Percentiles rank a stretch among this genome's conserved stretches.
These are phyloP conservation scores for Polypterus senegalus DNA, from an alignment of 2,113 vertebrate genomes.

Conservation along the genomic window DNA sequence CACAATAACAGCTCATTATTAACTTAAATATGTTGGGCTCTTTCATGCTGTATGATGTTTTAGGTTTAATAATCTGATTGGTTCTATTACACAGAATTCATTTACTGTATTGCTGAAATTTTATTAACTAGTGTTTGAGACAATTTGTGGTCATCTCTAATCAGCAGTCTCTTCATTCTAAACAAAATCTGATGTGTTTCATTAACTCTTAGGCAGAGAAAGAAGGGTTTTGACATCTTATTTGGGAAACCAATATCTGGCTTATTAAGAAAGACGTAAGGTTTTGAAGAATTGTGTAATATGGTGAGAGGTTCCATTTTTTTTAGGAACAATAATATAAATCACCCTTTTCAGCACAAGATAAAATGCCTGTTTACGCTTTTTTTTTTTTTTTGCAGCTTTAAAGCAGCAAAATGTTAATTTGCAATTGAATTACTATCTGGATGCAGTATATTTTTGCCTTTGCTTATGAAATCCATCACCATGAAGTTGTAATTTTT, in stretches of 20 bases:
- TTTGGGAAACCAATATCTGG: constrained; percentile 40
- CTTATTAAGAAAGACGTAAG: constrained; percentile 48
- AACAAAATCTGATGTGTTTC: constrained; percentile 22
- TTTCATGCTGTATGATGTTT: too few relatives aligned
- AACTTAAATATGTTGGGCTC: too few relatives aligned
- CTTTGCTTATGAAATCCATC: constrained; percentile 13
- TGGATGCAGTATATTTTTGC: constrained; percentile 23
- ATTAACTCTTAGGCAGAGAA: constrained; percentile 54
- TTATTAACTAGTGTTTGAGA: too few relatives aligned
- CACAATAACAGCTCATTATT: too few relatives aligned
- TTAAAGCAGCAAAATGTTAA: constrained; percentile 3
- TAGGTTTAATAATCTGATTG: too few relatives aligned
- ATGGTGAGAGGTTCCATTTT: constrained; percentile 46
- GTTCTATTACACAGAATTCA: too few relatives aligned
- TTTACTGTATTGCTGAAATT: too few relatives aligned
- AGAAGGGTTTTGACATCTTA: constrained; percentile 40
- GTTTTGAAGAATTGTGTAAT: constrained; percentile 52
- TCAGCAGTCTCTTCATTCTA: not conserved
- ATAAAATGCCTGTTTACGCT: constrained; percentile 28
- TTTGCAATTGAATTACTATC: not conserved
- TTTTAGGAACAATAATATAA: constrained; percentile 13
- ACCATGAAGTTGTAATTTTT: not conserved
- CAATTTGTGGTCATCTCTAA: not conserved
- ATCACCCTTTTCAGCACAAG: constrained; percentile 20
- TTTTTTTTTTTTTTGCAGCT: constrained; percentile 17